A percentile compares a stretch with the other conserved stretches of the same genome.
phyloP scores from a whole-genome alignment of 2,888 invertebrate species.

The Netelia virgata region DNA sequence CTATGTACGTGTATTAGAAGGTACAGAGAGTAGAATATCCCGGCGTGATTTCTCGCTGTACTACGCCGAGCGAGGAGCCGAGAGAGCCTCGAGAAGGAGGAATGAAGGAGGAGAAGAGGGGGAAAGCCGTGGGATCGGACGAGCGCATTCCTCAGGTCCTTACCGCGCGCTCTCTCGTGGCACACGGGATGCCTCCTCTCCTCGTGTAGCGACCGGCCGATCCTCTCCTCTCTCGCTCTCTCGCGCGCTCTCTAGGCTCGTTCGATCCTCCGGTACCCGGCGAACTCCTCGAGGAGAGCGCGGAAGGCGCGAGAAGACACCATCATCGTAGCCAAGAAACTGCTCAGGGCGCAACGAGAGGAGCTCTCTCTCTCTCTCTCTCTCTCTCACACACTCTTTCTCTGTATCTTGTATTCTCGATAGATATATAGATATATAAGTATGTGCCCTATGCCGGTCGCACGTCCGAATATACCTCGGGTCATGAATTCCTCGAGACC shows the following conservation, averaged over 20 bases:
- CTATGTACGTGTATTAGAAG: constrained; percentile 18
- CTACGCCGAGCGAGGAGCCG: constrained; percentile 68
- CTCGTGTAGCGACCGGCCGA: constrained; percentile 66
- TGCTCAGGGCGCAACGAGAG: constrained; percentile 49
- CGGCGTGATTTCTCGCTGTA: constrained; percentile 65
- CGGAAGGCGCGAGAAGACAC: constrained; percentile 64
- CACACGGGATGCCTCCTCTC: constrained; percentile 78
- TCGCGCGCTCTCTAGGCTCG: constrained; percentile 47
- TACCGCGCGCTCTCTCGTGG: constrained; percentile 77
- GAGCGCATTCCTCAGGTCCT: constrained; percentile 83
- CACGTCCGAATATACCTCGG: constrained; percentile 49
- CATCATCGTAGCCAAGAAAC: constrained; percentile 50
- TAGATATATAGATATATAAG: background rate
- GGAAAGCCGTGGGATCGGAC: constrained; percentile 84
- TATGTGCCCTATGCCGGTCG: constrained; percentile 11
- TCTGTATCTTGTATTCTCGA: constrained; percentile 46
- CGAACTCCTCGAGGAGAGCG: constrained; percentile 56
- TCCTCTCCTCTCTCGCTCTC: constrained; percentile 66
- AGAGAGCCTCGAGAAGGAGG: constrained; percentile 44
- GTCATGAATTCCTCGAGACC: constrained; percentile 39
- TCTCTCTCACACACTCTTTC: too few relatives aligned
- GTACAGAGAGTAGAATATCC: constrained; percentile 60
- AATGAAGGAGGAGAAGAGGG: constrained; percentile 67
- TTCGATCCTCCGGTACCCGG: constrained; percentile 48
- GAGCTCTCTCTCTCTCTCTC: constrained; percentile 14